Evolutionary conservation across 1,140 invertebrate genomes (phyloP).

Genomic region (Olivierus martensii): DNA sequence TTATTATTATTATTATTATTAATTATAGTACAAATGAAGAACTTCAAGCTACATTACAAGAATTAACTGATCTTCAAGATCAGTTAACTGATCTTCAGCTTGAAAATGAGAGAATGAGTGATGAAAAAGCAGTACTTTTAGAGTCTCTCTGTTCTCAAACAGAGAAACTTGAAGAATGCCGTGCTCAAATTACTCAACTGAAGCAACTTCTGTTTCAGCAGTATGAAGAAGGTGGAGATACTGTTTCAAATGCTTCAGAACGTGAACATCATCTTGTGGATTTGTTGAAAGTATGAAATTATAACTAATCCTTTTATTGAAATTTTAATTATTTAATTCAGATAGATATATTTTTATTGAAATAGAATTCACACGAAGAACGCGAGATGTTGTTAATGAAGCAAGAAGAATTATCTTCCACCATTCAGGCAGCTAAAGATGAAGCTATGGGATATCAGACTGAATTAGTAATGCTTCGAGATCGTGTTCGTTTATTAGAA

Average conservation of each 20-base stretch:
- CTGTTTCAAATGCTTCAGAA: conserved; percentile 44
- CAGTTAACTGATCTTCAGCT: conserved; percentile 70
- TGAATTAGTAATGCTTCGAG: conserved; percentile 36
- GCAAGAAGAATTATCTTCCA: conserved; percentile 55
- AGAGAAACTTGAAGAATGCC: conserved; percentile 65
- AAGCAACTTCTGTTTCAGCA: conserved; percentile 24
- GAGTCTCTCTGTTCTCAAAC: conserved; percentile 81
- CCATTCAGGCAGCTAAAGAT: conserved; percentile 39
- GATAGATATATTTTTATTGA: conserved; percentile 2
- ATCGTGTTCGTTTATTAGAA: conserved; percentile 42
- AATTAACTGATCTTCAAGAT: conserved; percentile 70
- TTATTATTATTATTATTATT: no score
- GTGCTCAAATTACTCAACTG: conserved; percentile 32
- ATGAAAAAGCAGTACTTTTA: conserved; percentile 75
- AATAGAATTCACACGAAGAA: conserved; percentile 61
- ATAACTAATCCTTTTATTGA: no score
- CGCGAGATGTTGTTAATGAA: conserved; percentile 55
- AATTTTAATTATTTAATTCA: no score
- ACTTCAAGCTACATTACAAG: conserved; percentile 82
- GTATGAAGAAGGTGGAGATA: conserved; percentile 22
- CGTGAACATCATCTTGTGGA: conserved; percentile 71
- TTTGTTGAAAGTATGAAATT: conserved; percentile 48
- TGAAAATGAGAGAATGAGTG: conserved; percentile 68
- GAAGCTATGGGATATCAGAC: conserved; percentile 29
- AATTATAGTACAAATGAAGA: conserved; percentile 78